Percentiles rank a stretch among this genome's conserved stretches.
Conservation (phyloP, 2,113 vertebrate species). For the Catharus fuscescens region DNA sequence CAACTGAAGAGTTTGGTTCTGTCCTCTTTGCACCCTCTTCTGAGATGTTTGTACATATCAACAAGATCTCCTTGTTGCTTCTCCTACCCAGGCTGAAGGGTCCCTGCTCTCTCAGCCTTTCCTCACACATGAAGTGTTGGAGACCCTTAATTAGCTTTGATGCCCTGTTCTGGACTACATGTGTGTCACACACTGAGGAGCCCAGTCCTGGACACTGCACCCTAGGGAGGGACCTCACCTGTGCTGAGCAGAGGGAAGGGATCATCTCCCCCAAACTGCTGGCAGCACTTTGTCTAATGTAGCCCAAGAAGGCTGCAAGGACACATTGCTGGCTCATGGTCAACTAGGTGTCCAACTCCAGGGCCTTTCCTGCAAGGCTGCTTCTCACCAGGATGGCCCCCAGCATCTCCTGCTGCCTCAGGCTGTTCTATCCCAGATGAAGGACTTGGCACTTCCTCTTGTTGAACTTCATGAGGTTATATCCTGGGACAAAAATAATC, state of each 20-base stretch:
- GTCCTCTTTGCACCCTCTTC: neutral
- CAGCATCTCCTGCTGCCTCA: neutral
- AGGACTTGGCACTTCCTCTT: neutral
- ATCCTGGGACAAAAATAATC: neutral
- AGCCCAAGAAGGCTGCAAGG: neutral
- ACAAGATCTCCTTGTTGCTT: neutral
- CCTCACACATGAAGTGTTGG: neutral
- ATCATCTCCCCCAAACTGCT: neutral
- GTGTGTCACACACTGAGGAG: neutral
- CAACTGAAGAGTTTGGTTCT: neutral
- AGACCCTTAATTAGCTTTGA: neutral
- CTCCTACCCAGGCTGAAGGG: neutral
- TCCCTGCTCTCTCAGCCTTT: neutral
- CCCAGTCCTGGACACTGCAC: neutral
- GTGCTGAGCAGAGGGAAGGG: neutral
- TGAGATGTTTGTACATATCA: neutral
- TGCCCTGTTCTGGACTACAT: neutral
- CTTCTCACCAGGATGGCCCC: neutral
- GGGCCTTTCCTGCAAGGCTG: neutral
- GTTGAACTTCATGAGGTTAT: neutral
- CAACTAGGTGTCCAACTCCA: neutral
- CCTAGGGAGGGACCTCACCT: no score
- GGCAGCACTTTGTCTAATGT: neutral
- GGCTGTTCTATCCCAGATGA: neutral
- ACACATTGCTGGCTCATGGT: neutral